Evolutionary conservation across 1,140 invertebrate species (phyloP), one percentile per base, ranked within the genome.

Genomic region (Zaprionus inermis): DNA sequence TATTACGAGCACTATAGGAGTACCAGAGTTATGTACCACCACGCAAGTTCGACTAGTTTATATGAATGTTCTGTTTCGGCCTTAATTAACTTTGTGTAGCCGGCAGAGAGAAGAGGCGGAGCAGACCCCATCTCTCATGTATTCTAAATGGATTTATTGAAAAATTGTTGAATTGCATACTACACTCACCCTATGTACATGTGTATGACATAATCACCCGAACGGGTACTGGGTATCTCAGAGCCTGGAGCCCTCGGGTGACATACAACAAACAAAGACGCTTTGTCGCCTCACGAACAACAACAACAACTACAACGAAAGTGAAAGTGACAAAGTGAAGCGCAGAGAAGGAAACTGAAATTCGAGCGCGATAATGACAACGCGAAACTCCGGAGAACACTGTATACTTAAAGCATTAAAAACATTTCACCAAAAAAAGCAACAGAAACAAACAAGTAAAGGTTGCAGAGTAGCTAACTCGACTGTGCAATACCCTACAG

Each of bases 371-470:
- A 70, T 84, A 89, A 79, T 83, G 79, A 88, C 83, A 89, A 88
- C 83, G 84, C 69, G 69, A 67, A 54, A 63, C 64, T 49, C 28
- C 58, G 68, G 46, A 66, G 61, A 76, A 54, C 46, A 22, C 67
- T 79, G 79, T 83, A 66, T 89, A 89, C 78, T 88, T 80, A 89
- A 83, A 32, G 73, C 70, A 86, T 89, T 80, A 89, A 88, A 78
- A 58, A 55, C 64, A 77, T 66, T 76, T 72, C 52, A 78, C 30
- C 41, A 71, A 56, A 77, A 72, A 57, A 54, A 51, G 65, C 46
- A 24, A 46, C n/a, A 64, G 52, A 49, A 34, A 58, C 58, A 66
- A 57, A 58, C 34, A 52, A 70, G 60, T 36, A 49, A 49, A 67
- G 69, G 67, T 81, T 73, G 55, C 49, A 76, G 64, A 49, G 63